Conservation (phyloP, 2,888 invertebrate species). For the Chymomyza caudatula region DNA sequence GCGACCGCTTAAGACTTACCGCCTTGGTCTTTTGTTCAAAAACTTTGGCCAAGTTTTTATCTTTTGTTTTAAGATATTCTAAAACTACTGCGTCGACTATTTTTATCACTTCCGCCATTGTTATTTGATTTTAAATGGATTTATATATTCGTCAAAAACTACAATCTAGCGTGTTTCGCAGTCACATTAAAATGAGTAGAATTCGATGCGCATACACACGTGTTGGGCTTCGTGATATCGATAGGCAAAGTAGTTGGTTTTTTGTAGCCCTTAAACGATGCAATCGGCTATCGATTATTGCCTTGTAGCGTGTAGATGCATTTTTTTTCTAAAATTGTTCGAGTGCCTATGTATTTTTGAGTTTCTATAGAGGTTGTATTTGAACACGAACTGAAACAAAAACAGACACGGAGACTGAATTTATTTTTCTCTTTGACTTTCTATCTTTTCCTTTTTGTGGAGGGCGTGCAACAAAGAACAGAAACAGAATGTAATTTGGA, state of each 20-base stretch:
- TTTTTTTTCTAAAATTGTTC: no score
- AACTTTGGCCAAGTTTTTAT: slow-evolving; percentile 83
- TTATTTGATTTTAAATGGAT: slow-evolving; percentile 12
- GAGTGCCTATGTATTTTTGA: no score
- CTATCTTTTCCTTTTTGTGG: no score
- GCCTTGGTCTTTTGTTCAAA: slow-evolving; percentile 86
- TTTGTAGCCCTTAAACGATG: no score
- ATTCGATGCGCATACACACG: not conserved
- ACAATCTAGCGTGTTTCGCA: not conserved
- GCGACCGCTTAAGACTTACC: slow-evolving; percentile 80
- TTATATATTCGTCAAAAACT: not conserved
- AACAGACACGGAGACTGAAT: no score
- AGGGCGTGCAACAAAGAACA: no score
- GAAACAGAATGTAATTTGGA: no score
- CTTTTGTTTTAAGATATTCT: slow-evolving; percentile 82
- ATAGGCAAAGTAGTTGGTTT: not conserved
- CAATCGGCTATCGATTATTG: not conserved
- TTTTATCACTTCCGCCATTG: slow-evolving; percentile 79
- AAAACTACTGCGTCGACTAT: slow-evolving; percentile 81
- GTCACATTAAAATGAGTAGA: not conserved
- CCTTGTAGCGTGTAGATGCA: not conserved
- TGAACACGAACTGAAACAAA: no score
- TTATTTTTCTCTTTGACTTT: no score
- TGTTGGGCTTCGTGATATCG: not conserved
- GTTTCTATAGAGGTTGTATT: no score